phyloP scores from a whole-genome alignment of 2,888 invertebrate genomes.

The Platypus cylindrus region DNA sequence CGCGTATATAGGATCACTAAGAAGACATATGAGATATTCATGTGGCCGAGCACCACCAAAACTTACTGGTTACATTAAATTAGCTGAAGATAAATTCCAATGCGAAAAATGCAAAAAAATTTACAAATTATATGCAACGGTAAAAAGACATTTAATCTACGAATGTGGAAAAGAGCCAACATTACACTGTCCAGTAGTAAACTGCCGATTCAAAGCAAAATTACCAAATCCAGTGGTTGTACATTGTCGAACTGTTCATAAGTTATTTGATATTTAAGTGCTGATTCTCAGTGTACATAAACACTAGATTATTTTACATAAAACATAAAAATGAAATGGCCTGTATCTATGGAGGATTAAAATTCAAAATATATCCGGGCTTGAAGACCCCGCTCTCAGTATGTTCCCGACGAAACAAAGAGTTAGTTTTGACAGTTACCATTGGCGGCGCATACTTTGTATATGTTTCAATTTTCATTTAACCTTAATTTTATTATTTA shows the following conservation, averaged over 20 bases:
- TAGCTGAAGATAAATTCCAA: constrained; percentile 16
- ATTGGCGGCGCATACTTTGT: too few species aligned
- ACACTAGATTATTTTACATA: too few species aligned
- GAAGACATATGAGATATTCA: constrained; percentile 20
- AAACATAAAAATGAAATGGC: too few species aligned
- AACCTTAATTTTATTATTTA: too few species aligned
- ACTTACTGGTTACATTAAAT: constrained; percentile 21
- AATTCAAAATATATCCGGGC: too few species aligned
- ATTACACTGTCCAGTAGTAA: constrained; percentile 23
- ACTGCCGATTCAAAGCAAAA: constrained; percentile 24
- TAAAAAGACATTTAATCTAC: constrained; percentile 25
- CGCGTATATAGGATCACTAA: constrained; percentile 16
- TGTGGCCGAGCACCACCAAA: constrained; percentile 23
- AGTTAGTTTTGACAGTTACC: too few species aligned
- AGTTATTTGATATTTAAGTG: constrained; percentile 9
- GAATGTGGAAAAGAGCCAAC: constrained; percentile 25
- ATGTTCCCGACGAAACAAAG: too few species aligned
- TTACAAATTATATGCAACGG: constrained; percentile 23
- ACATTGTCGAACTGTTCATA: constrained; percentile 25
- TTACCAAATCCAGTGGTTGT: constrained; percentile 25
- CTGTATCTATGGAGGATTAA: too few species aligned
- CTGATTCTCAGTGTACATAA: too few species aligned
- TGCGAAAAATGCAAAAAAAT: constrained; percentile 18
- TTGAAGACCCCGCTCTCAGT: too few species aligned
- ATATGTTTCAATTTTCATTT: too few species aligned